Evolutionary conservation across 2,888 invertebrate species (phyloP), one percentile per base, ranked within the genome.

Genomic region (Alloscopus bannaensis): DNA sequence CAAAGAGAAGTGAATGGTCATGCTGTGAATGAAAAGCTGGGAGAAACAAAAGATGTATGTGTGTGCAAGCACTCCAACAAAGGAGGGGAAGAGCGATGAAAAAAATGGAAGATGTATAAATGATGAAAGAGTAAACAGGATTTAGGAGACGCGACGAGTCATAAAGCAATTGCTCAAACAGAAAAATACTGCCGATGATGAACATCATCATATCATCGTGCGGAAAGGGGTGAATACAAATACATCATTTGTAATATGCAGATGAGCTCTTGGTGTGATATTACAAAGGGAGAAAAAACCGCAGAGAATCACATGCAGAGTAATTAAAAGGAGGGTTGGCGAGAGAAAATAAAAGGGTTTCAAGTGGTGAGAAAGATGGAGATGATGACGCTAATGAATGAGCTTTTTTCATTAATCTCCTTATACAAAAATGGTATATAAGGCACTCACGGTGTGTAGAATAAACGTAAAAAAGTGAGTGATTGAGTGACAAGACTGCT

Each of bases 251-350:
- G 47, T 18, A 71, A 36, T 36, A 36, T 8, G 3, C 13, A 18
- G 45, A 40, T 40, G 31, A 70, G 62, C 55, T 62, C 40, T 50
- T 45, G 60, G 62, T 77, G 69, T 60, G 13, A 47, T 16, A 47
- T 4, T 47, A 13, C 6, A 47, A 47, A 13, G 3, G 13, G 13
- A 75, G 66, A 59, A 29, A 60, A 66, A 68, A 40, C 75, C 75
- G 65, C 75, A 75, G 52, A 66, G 60, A 68, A 47, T 59, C 6
- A 6, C 66, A 75, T 75, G 59, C 59, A 55, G 68, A 68, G 75
- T 75, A 75, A 75, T 75, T 75, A 75, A 75, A 75, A 68, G 75
- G 75, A n/a, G n/a, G 55, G 75, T 36, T 65, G 66, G 66, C 59
- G 66, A 45, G 66, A 73, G 22, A 71, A 20, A 55, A n/a, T n/a